Evolutionary conservation across 30 jellyfish, hydroid and myxozoan species (phyloP).

Genomic region (Calvadosia cruxmelitensis): DNA sequence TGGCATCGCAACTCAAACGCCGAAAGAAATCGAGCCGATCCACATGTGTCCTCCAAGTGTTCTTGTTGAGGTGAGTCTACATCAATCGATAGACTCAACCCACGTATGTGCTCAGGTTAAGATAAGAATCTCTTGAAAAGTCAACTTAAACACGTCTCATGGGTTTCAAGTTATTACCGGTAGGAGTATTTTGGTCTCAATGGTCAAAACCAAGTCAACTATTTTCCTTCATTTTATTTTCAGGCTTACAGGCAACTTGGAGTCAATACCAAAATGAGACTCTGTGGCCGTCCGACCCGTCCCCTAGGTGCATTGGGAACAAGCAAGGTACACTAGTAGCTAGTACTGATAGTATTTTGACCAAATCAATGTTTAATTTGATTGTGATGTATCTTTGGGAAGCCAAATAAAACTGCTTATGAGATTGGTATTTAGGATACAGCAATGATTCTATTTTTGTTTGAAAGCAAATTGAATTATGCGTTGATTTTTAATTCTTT

Average conservation of each 20-base stretch:
- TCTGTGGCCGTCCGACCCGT: conserved; percentile 90
- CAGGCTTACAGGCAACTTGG: conserved; percentile 84
- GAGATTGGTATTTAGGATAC: no score
- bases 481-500: no score
- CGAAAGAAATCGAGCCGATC: conserved; percentile 86
- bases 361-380: no score
- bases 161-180: no score
- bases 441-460: no score
- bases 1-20: conserved; percentile 93
- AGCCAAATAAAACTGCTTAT: no score
- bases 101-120: no score
- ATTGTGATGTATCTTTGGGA: no score
- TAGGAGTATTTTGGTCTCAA: no score
- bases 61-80: conserved; percentile 58
- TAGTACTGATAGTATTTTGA: no score
- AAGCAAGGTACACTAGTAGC: conserved; percentile 90
- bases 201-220: no score
- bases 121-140: background rate
- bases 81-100: background rate
- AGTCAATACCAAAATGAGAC: conserved; percentile 49
- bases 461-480: no score
- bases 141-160: background rate
- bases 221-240: background rate
- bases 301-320: conserved; percentile 94
- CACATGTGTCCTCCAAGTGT: conserved; percentile 71